A percentile compares a stretch with the other conserved stretches of the same genome.
Conservation (phyloP, 1,140 invertebrate species). For the Neodiprion pinetum region DNA sequence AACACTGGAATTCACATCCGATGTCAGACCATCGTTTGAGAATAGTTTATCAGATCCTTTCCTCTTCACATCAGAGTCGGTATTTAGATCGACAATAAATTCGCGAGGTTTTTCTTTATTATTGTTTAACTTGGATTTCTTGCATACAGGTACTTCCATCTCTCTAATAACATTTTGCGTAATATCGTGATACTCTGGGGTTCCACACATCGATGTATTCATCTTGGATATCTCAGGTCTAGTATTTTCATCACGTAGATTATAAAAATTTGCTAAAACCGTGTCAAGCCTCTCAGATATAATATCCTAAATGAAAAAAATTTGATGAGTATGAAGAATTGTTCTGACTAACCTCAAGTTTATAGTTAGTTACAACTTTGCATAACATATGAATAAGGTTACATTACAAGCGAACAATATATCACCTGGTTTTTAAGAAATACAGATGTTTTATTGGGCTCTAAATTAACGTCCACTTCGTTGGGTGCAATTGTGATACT, state of each 20-base stretch:
- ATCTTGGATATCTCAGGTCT: background rate
- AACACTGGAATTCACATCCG: no score
- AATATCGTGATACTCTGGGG: background rate
- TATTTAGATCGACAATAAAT: background rate
- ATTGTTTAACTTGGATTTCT: background rate
- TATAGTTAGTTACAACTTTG: no score
- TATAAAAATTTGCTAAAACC: background rate
- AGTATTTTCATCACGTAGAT: background rate
- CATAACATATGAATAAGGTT: no score
- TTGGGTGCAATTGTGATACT: slow-evolving; percentile 58
- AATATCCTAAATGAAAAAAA: background rate
- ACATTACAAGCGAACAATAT: background rate
- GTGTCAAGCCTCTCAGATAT: background rate
- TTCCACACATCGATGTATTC: background rate
- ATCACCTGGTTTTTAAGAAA: slow-evolving; percentile 62
- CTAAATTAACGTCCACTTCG: slow-evolving; percentile 69
- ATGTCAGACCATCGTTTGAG: no score
- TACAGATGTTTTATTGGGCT: slow-evolving; percentile 71
- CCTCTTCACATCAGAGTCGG: background rate
- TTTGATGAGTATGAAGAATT: no score
- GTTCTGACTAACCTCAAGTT: no score
- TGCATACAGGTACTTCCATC: background rate
- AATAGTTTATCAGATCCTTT: background rate
- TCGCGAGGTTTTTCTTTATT: background rate
- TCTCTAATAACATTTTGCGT: background rate